These are phyloP conservation scores for Hydropsyche tenuis DNA, from an alignment of 1,140 invertebrate genomes.

Conservation along the genomic window DNA sequence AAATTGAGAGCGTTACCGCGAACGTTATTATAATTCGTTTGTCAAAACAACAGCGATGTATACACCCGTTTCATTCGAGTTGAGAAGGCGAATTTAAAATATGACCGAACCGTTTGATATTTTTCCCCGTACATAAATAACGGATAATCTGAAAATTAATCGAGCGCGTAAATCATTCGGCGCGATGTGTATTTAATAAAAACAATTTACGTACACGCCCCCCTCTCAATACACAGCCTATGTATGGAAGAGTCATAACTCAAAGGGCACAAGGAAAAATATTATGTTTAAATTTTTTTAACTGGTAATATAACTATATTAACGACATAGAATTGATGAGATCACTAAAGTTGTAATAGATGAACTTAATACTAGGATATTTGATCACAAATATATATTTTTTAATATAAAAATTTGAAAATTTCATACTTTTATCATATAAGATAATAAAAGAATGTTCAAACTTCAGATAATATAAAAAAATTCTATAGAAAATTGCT, in stretches of 20 bases:
- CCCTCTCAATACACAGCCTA: background rate
- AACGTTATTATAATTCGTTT: constrained; percentile 12
- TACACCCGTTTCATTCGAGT: background rate
- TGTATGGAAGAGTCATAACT: too few relatives aligned
- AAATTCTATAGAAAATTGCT: too few relatives aligned
- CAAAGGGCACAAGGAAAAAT: too few relatives aligned
- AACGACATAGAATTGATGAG: background rate
- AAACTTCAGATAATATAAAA: too few relatives aligned
- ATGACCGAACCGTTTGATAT: constrained; percentile 35
- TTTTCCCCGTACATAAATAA: constrained; percentile 37
- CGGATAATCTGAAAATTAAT: constrained; percentile 40
- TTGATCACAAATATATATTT: too few relatives aligned
- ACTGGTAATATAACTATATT: background rate
- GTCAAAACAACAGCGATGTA: background rate
- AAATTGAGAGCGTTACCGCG: constrained; percentile 7
- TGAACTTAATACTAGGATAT: too few relatives aligned
- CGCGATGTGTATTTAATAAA: constrained; percentile 21
- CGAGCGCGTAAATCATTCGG: constrained; percentile 33
- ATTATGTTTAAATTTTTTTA: too few relatives aligned
- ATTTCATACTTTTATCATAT: too few relatives aligned
- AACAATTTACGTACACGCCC: background rate
- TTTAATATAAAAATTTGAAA: too few relatives aligned
- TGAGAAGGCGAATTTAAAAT: constrained; percentile 34
- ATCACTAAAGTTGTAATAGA: too few relatives aligned
- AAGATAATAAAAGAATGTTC: too few relatives aligned